phyloP scores from a whole-genome alignment of 2,797 vertebrate genomes.

The Anisognathus igniventris region DNA sequence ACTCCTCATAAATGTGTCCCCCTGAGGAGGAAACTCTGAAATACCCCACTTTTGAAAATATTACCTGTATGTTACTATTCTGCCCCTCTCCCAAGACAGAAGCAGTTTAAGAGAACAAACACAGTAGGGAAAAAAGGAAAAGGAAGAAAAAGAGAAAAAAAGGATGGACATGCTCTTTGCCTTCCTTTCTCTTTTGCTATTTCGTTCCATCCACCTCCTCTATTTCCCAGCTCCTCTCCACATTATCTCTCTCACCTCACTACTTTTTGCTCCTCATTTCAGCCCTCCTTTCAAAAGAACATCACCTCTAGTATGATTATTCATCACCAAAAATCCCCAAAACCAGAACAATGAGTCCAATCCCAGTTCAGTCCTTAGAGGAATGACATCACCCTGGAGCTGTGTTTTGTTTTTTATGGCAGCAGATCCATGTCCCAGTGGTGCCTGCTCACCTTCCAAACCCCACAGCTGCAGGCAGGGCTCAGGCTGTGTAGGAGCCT shows the following conservation, averaged over 20 bases:
- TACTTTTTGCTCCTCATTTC: not conserved
- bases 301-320: not conserved
- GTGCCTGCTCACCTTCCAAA: not conserved
- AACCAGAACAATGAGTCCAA: not conserved
- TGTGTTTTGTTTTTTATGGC: not conserved
- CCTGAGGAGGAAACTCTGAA: not conserved
- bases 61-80: not conserved
- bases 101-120: not conserved
- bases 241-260: accelerated
- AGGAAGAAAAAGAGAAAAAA: accelerated
- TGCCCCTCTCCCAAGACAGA: not conserved
- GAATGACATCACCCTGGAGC: not conserved
- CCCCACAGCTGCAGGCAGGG: not conserved
- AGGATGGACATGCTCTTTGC: not conserved
- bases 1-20: not conserved
- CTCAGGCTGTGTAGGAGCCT: not conserved
- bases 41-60: not conserved
- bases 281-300: not conserved
- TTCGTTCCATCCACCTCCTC: not conserved
- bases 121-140: accelerated
- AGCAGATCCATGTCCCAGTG: not conserved
- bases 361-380: not conserved
- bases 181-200: not conserved
- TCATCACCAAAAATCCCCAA: not conserved
- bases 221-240: not conserved